Evolutionary conservation across 2,797 vertebrate genomes (phyloP).

Genomic region (Onychomys leucogaster): DNA sequence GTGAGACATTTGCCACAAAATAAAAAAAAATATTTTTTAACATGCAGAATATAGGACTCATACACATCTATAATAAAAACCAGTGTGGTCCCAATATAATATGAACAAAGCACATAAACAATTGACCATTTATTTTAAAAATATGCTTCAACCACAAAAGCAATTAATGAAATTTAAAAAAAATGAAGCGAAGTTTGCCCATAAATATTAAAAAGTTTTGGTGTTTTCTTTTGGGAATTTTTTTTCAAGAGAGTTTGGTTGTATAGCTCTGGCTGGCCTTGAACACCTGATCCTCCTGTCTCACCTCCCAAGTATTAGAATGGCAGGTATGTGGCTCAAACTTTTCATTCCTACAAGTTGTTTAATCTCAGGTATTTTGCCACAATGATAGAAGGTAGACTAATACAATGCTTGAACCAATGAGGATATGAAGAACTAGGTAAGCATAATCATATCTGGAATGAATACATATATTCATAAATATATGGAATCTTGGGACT

Average conservation of each 20-base stretch:
- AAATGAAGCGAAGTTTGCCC: constrained; percentile 38
- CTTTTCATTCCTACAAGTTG: background rate
- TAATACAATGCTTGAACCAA: background rate
- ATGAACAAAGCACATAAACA: background rate
- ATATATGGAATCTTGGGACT: background rate
- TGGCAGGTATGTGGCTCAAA: background rate
- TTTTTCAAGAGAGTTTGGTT: background rate
- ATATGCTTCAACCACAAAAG: constrained; percentile 29
- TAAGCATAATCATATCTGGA: background rate
- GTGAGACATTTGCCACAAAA: constrained; percentile 37
- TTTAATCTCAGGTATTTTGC: background rate
- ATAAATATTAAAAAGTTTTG: constrained; percentile 39
- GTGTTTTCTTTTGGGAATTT: background rate
- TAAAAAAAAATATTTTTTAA: constrained; percentile 25
- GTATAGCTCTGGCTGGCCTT: background rate
- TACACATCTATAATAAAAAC: constrained; percentile 25
- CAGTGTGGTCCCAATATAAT: constrained; percentile 15
- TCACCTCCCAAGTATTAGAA: background rate
- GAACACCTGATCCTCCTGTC: background rate
- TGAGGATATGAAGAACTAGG: background rate
- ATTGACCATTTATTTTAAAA: constrained; percentile 15
- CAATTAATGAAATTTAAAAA: constrained; percentile 55
- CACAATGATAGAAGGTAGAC: background rate
- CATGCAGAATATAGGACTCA: constrained; percentile 14
- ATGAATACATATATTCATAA: background rate